A percentile compares a stretch with the other conserved stretches of the same genome.
Conservation (phyloP, 2,888 invertebrate species). For the Diarsia brunnea region DNA sequence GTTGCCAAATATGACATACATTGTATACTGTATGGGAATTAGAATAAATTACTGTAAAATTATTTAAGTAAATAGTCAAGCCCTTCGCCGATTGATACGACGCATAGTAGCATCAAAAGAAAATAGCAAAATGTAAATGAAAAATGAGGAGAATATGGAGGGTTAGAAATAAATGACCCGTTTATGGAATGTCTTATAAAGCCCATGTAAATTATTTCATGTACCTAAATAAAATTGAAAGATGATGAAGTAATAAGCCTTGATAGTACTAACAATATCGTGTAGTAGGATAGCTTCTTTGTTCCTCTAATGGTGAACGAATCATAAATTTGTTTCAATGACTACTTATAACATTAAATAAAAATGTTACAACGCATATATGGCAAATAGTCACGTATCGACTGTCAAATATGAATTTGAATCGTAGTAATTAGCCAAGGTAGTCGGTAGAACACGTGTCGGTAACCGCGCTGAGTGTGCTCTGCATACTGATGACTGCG, state of each 20-base stretch:
- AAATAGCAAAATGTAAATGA: slow-evolving; percentile 9
- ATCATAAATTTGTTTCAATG: not conserved
- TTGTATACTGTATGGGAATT: slow-evolving; percentile 21
- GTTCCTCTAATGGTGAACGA: not conserved
- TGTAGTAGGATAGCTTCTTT: not conserved
- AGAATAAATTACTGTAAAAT: slow-evolving; percentile 33
- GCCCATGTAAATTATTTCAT: not conserved
- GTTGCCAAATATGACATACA: slow-evolving; percentile 75
- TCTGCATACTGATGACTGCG: slow-evolving; percentile 82
- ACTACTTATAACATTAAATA: not conserved
- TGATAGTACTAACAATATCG: not conserved
- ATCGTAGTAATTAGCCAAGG: slow-evolving; percentile 83
- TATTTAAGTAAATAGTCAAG: not conserved
- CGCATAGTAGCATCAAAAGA: not conserved
- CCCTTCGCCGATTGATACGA: not conserved
- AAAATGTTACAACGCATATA: slow-evolving; percentile 28
- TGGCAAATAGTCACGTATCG: slow-evolving; percentile 71
- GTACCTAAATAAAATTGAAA: not conserved
- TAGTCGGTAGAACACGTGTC: slow-evolving; percentile 83
- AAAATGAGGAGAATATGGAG: slow-evolving; percentile 4
- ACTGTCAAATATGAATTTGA: slow-evolving; percentile 77
- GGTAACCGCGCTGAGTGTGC: slow-evolving; percentile 80
- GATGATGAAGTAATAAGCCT: not conserved
- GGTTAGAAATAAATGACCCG: slow-evolving; percentile 29
- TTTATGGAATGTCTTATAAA: slow-evolving; percentile 17